Evolutionary conservation across 1,140 invertebrate species (phyloP).

Genomic region (Drosophila teissieri): DNA sequence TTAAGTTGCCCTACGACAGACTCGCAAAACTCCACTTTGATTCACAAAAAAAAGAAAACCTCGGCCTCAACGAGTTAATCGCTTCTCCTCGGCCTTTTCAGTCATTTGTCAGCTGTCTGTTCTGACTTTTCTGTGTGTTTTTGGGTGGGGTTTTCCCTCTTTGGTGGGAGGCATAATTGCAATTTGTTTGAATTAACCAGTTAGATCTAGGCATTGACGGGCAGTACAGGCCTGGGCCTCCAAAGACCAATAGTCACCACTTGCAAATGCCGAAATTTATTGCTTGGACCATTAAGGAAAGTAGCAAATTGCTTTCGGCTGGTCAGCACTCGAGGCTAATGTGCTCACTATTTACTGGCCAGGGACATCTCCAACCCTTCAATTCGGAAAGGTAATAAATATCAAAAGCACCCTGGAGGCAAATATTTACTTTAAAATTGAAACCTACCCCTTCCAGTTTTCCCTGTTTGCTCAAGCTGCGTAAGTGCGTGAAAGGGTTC

Average conservation of each 20-base stretch:
- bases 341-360: constrained; percentile 67
- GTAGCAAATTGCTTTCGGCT: constrained; percentile 66
- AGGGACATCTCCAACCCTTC: constrained; percentile 4
- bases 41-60: not conserved
- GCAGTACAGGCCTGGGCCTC: not conserved
- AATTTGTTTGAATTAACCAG: constrained; percentile 73
- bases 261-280: constrained; percentile 67
- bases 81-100: constrained; percentile 51
- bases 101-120: constrained; percentile 78
- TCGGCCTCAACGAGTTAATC: constrained; percentile 73
- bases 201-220: constrained; percentile 55
- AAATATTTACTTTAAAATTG: constrained; percentile 84
- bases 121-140: constrained; percentile 25
- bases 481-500: constrained; percentile 81
- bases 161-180: constrained; percentile 58
- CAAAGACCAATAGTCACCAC: constrained; percentile 20
- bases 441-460: constrained; percentile 30
- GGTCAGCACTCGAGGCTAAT: constrained; percentile 61
- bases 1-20: constrained; percentile 60
- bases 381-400: constrained; percentile 69
- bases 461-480: constrained; percentile 63
- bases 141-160: constrained; percentile 13
- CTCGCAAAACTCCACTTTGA: not conserved
- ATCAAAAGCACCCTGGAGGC: constrained; percentile 83
- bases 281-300: constrained; percentile 54